Conservation (phyloP, 2,113 vertebrate genomes). For the Entelurus aequoreus region DNA sequence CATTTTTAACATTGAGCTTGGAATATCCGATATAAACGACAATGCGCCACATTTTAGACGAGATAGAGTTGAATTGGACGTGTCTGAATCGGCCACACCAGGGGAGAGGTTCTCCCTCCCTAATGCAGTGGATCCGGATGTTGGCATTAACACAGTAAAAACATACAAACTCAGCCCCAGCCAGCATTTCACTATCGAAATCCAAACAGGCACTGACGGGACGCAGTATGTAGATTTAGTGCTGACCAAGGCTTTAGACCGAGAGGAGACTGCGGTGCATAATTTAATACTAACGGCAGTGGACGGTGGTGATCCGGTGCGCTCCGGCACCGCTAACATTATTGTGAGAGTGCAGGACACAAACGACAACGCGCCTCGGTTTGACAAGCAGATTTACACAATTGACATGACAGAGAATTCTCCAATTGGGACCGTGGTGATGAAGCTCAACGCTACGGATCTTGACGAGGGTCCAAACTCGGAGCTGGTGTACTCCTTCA, state of each 20-base stretch:
- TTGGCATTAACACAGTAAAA: slow-evolving; percentile 60
- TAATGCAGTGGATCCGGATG: slow-evolving; percentile 63
- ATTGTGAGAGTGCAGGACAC: slow-evolving; percentile 59
- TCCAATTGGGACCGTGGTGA: slow-evolving; percentile 38
- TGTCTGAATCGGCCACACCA: slow-evolving; percentile 46
- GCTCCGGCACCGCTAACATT: slow-evolving; percentile 64
- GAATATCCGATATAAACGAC: slow-evolving; percentile 63
- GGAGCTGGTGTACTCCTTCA: slow-evolving; percentile 65
- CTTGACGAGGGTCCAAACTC: slow-evolving; percentile 49
- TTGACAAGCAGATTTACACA: slow-evolving; percentile 46
- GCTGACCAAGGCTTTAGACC: slow-evolving; percentile 50
- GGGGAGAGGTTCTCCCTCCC: slow-evolving; percentile 66
- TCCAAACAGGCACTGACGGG: slow-evolving; percentile 61
- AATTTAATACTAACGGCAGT: slow-evolving; percentile 64
- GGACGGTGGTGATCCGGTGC: slow-evolving; percentile 61
- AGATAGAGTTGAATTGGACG: slow-evolving; percentile 70
- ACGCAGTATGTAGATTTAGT: slow-evolving; percentile 61
- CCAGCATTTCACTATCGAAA: slow-evolving; percentile 54
- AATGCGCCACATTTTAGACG: slow-evolving; percentile 63
- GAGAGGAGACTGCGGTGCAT: slow-evolving; percentile 56
- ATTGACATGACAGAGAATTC: slow-evolving; percentile 61
- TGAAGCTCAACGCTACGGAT: slow-evolving; percentile 42
- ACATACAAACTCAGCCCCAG: slow-evolving; percentile 56
- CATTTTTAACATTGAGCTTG: slow-evolving; percentile 72
- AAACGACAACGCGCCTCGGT: slow-evolving; percentile 66